Conservation (phyloP, 2,113 vertebrate genomes). For the Lycaon pictus region DNA sequence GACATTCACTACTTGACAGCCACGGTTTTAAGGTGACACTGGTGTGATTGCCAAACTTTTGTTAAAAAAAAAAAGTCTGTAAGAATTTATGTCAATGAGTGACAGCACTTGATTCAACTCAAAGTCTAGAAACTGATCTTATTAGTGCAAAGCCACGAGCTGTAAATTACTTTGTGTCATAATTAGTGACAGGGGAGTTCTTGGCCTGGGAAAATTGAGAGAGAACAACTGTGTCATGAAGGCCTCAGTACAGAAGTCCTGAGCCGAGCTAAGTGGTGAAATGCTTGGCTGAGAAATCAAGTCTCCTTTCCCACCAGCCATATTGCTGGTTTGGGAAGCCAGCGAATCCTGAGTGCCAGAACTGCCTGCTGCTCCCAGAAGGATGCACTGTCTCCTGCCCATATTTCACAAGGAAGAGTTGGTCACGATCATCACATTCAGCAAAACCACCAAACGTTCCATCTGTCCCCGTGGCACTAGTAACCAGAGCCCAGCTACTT, state of each 20-base stretch:
- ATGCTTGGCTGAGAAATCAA: background rate
- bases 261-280: background rate
- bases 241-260: background rate
- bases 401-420: constrained; percentile 48
- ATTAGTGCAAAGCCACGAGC: constrained; percentile 77
- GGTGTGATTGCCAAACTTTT: constrained; percentile 26
- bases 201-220: constrained; percentile 53
- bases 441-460: constrained; percentile 48
- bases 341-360: constrained; percentile 9
- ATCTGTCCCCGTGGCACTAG: constrained; percentile 52
- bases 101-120: constrained; percentile 66
- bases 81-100: constrained; percentile 59
- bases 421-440: constrained; percentile 47
- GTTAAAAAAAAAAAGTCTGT: background rate
- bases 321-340: constrained; percentile 43
- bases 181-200: constrained; percentile 66
- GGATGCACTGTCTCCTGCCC: constrained; percentile 10
- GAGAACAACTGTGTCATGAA: constrained; percentile 62
- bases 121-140: constrained; percentile 68
- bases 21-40: background rate
- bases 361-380: constrained; percentile 57
- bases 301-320: background rate
- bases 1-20: background rate
- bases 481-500: background rate
- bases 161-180: constrained; percentile 72